A percentile compares a stretch with the other conserved stretches of the same genome.
phyloP scores from a whole-genome alignment of 2,797 vertebrate genomes.

The Oreortyx pictus region DNA sequence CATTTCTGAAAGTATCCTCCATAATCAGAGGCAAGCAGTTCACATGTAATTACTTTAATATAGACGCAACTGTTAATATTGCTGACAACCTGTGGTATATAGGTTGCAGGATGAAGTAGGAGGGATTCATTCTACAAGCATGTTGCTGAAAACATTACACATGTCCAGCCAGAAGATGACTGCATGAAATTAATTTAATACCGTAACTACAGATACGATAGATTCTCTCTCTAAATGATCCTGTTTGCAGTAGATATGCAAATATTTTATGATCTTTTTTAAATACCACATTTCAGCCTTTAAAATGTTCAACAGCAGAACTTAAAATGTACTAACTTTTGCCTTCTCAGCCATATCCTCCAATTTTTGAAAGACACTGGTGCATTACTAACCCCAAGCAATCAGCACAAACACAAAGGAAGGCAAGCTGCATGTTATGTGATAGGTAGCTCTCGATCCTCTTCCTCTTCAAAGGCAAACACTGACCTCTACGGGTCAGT shows the following conservation, averaged over 20 bases:
- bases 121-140: background rate
- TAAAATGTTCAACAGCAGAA: background rate
- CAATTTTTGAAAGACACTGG: background rate
- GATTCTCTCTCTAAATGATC: background rate
- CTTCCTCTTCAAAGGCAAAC: conserved; percentile 11
- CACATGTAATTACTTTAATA: background rate
- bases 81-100: fast-evolving
- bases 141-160: background rate
- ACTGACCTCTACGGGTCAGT: conserved; percentile 42
- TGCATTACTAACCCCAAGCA: fast-evolving
- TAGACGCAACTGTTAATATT: background rate
- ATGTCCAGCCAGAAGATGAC: background rate
- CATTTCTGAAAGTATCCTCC: background rate
- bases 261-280: background rate
- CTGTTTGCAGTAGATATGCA: background rate
- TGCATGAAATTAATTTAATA: background rate
- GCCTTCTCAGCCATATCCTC: background rate
- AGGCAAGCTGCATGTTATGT: fast-evolving
- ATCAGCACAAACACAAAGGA: background rate
- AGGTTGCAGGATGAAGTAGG: background rate
- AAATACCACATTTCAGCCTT: background rate
- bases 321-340: background rate
- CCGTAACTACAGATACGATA: background rate
- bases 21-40: background rate
- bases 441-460: fast-evolving